Evolutionary conservation across 1,140 invertebrate species (phyloP).

Genomic region (Himalopsyche phryganea): DNA sequence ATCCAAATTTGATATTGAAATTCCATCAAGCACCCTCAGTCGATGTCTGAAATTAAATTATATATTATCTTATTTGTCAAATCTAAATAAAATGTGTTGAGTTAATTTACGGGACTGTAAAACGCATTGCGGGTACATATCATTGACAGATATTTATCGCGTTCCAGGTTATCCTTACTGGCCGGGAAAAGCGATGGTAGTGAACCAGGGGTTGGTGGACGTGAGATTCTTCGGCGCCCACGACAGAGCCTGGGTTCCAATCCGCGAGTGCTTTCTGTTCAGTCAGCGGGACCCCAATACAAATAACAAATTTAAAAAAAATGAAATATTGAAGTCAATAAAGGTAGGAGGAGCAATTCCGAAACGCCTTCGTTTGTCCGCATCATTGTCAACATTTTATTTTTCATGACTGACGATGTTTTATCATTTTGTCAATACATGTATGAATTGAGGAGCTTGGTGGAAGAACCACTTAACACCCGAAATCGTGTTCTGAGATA

Average conservation of each 20-base stretch:
- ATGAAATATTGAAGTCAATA: conserved; percentile 46
- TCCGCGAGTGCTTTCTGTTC: conserved; percentile 80
- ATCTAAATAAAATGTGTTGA: too few species aligned
- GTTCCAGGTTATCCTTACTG: conserved; percentile 81
- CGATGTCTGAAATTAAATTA: too few species aligned
- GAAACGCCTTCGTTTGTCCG: not conserved
- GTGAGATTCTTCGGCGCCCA: conserved; percentile 93
- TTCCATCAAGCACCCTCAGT: too few species aligned
- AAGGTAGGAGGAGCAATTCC: conserved; percentile 36
- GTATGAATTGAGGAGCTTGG: too few species aligned
- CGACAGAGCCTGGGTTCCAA: conserved; percentile 86
- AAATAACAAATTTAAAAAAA: conserved; percentile 44
- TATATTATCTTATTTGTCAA: too few species aligned
- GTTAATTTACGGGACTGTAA: too few species aligned
- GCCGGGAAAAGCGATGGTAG: conserved; percentile 87
- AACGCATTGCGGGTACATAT: too few species aligned
- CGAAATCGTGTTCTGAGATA: too few species aligned
- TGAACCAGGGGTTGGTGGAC: conserved; percentile 72
- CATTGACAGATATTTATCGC: too few species aligned
- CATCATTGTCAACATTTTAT: not conserved
- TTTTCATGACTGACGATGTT: conserved; percentile 13
- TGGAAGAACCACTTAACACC: too few species aligned
- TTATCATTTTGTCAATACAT: not conserved
- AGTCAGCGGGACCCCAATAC: conserved; percentile 64
- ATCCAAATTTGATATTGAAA: too few species aligned